These are phyloP conservation scores for Melinaea menophilus DNA, from an alignment of 2,888 invertebrate genomes.

Conservation along the genomic window DNA sequence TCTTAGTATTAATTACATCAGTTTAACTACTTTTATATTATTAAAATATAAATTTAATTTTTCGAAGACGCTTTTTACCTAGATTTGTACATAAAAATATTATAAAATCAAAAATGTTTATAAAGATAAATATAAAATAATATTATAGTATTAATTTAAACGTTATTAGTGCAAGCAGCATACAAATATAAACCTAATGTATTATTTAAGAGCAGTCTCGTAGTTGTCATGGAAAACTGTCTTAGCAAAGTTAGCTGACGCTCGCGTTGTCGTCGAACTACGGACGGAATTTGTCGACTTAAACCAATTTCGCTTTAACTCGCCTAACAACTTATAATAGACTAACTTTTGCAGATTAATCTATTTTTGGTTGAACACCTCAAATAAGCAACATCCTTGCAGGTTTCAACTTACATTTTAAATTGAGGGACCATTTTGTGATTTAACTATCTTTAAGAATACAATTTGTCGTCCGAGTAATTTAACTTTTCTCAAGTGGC, in stretches of 20 bases:
- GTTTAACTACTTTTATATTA: no score
- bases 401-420: constrained; percentile 15
- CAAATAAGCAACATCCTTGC: constrained; percentile 32
- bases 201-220: constrained; percentile 37
- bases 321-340: constrained; percentile 68
- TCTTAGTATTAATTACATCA: no score
- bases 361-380: constrained; percentile 47
- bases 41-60: no score
- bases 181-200: constrained; percentile 30
- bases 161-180: constrained; percentile 15
- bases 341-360: constrained; percentile 66
- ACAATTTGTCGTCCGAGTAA: background rate
- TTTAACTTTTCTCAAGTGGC: background rate
- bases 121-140: background rate
- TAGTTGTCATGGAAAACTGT: constrained; percentile 47
- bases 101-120: no score
- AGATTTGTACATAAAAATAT: no score
- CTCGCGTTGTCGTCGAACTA: constrained; percentile 55
- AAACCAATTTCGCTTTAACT: constrained; percentile 61
- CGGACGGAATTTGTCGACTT: constrained; percentile 64
- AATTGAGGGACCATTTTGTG: background rate
- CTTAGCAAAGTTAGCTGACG: constrained; percentile 48
- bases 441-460: background rate
- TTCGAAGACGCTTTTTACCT: no score
- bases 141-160: background rate